These are phyloP conservation scores for Sycophila sp. DNA, from an alignment of 1,140 invertebrate genomes.

Conservation along the genomic window DNA sequence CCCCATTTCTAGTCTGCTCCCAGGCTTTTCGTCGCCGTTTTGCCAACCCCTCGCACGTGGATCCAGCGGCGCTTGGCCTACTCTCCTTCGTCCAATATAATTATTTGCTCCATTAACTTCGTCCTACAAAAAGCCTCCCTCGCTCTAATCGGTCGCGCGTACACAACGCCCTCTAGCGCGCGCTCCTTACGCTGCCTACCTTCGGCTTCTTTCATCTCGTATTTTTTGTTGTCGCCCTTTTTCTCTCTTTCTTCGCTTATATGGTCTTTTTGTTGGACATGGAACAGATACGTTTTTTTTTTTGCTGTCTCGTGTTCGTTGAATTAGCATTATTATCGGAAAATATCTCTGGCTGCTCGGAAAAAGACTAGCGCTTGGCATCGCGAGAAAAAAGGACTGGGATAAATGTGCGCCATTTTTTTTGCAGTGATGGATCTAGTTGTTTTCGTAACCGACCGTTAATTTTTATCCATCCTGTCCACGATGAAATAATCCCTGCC, in stretches of 20 bases:
- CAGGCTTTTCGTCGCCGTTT: slow-evolving; percentile 27
- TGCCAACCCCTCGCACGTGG: background rate
- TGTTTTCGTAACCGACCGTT: no score
- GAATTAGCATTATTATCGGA: background rate
- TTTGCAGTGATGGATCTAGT: no score
- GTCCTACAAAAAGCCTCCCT: slow-evolving; percentile 5
- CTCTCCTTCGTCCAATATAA: slow-evolving; percentile 41
- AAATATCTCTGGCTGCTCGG: no score
- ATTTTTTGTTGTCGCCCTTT: background rate
- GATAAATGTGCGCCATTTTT: no score
- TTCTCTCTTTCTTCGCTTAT: background rate
- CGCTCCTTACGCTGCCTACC: background rate
- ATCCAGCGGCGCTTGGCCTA: background rate
- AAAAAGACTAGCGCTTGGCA: no score
- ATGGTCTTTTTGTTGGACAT: no score
- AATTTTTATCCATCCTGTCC: no score
- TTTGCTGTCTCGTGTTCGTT: background rate
- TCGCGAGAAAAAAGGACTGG: no score
- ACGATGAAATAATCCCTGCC: no score
- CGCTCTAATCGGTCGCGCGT: background rate
- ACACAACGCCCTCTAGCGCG: background rate
- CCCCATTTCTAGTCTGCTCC: no score
- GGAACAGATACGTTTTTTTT: background rate
- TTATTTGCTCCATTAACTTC: slow-evolving; percentile 49
- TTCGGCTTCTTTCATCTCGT: background rate